phyloP scores from a whole-genome alignment of 2,888 invertebrate genomes.

The Linyphia triangularis region DNA sequence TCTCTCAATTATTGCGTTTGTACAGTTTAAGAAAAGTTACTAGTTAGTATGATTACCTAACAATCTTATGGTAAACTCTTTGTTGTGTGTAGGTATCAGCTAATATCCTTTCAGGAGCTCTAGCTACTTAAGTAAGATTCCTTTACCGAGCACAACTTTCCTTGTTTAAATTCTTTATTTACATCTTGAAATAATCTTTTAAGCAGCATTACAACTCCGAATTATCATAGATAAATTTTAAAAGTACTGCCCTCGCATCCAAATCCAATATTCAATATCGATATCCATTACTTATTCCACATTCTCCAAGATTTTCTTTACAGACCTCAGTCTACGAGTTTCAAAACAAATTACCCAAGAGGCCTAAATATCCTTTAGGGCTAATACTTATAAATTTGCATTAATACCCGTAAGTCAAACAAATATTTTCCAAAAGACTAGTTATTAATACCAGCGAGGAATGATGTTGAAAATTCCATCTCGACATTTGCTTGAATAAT shows the following conservation, averaged over 20 bases:
- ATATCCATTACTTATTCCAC: not conserved
- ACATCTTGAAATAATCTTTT: not conserved
- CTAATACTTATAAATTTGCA: not conserved
- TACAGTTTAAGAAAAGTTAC: too few relatives aligned
- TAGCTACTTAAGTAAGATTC: not conserved
- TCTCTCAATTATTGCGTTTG: too few relatives aligned
- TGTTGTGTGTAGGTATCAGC: not conserved
- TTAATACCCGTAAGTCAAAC: not conserved
- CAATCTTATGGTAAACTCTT: not conserved
- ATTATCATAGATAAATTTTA: not conserved
- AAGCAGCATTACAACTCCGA: slow-evolving; percentile 3
- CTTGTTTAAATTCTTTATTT: not conserved
- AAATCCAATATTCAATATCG: not conserved
- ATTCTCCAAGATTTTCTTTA: not conserved
- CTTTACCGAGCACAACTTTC: not conserved
- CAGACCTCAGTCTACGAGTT: too few relatives aligned
- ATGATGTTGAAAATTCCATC: slow-evolving; percentile 24
- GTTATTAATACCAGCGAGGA: not conserved
- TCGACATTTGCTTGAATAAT: slow-evolving; percentile 18
- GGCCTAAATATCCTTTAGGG: not conserved
- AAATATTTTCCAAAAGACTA: not conserved
- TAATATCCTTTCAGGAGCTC: not conserved
- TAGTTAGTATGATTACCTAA: not conserved
- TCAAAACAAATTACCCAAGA: slow-evolving; percentile 2
- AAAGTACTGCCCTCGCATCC: not conserved